phyloP scores from a whole-genome alignment of 1,140 invertebrate species.

The Sinella curviseta region DNA sequence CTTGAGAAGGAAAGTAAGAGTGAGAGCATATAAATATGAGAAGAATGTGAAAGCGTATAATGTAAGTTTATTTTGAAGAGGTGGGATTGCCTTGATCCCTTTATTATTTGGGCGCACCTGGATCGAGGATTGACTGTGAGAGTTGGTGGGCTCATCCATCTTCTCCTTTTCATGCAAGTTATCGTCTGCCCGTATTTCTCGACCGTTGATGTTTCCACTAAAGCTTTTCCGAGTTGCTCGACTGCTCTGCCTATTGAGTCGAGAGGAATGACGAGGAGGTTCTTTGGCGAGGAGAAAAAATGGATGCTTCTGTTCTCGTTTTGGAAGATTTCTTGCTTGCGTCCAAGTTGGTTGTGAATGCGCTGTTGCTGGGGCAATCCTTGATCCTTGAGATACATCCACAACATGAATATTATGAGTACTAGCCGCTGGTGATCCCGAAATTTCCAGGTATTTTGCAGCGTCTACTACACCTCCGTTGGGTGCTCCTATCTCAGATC shows the following conservation, averaged over 20 bases:
- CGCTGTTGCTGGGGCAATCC: background rate
- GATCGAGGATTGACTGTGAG: background rate
- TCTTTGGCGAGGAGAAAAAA: background rate
- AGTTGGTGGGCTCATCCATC: conserved; percentile 9
- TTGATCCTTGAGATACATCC: background rate
- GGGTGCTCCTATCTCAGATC: background rate
- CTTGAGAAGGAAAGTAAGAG: too few relatives aligned
- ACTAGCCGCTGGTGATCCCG: background rate
- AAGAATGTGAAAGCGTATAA: too few relatives aligned
- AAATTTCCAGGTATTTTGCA: background rate
- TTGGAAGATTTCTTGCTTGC: conserved; percentile 30
- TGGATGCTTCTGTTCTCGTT: conserved; percentile 27
- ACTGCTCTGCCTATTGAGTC: background rate
- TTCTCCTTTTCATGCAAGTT: background rate
- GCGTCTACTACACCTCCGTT: background rate
- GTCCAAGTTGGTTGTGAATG: conserved; percentile 11
- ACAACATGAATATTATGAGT: background rate
- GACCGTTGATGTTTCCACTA: background rate
- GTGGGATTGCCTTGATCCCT: conserved; percentile 10
- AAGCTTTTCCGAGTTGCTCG: background rate
- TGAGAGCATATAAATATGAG: too few relatives aligned
- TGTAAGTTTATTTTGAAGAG: background rate
- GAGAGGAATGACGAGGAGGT: background rate
- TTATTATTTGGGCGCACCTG: conserved; percentile 21
- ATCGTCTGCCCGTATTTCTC: conserved; percentile 3